Evolutionary conservation across 2,797 vertebrate genomes (phyloP), one percentile per base, ranked within the genome.

Genomic region (Synanceia verrucosa): DNA sequence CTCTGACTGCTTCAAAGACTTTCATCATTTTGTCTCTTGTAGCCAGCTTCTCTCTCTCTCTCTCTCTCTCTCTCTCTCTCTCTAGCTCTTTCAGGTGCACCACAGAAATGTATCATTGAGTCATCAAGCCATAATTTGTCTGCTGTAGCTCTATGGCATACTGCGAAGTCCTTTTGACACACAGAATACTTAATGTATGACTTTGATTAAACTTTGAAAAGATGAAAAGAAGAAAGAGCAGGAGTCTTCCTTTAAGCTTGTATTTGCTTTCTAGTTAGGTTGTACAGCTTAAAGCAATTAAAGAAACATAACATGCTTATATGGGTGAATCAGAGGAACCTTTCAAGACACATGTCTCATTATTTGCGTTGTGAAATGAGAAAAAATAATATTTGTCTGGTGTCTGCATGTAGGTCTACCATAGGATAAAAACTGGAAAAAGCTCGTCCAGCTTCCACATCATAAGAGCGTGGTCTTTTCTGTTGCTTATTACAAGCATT

Each of bases 1-100:
- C 79, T 39, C 70, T 10, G 34, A 70, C 76, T 67, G 63, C 84
- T 90, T 87, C 79, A 85, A 90, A 92, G 81, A 64, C 79, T 83
- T 86, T 68, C 59, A 78, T 78, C 70, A 66, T 84, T 88, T 74
- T 81, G 83, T 82, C 74, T 83, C 68, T 77, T 29, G 75, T 73
- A 79, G 82, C 61, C 59, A n/a, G 62, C n/a, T n/a, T 26, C 33
- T 10, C 36, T 59, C 56, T 58, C 18, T 6, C 24, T 14, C 23
- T 24, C 24, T 28, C 14, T 18, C 24, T 18, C 48, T 29, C 31
- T 34, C 29, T 63, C 10, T 63, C 23, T 31, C 46, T 48, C 23
- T 48, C 13, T 67, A 51, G 73, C 68, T 47, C 65, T 86, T 74
- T 80, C 82, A 91, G 88, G 88, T 92, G 79, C 55, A 19, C 59